Conservation (phyloP, 2,113 vertebrate species). For the Suncus etruscus region DNA sequence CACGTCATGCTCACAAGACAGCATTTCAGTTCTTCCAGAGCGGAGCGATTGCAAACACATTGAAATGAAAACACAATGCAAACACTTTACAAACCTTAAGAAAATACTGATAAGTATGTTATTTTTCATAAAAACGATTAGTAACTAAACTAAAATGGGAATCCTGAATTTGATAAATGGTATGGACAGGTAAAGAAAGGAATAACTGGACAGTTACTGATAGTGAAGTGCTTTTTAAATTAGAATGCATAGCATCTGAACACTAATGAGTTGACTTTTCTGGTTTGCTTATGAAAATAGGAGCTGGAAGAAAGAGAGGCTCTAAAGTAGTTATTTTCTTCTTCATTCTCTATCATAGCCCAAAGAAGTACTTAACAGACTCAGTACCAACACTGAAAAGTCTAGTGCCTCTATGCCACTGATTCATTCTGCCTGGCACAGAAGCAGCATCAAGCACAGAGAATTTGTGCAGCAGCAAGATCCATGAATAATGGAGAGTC, state of each 20-base stretch:
- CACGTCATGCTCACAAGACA: constrained; percentile 81
- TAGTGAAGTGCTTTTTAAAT: constrained; percentile 13
- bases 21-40: constrained; percentile 73
- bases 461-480: constrained; percentile 27
- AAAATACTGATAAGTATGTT: constrained; percentile 70
- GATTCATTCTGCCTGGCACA: background rate
- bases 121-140: constrained; percentile 67
- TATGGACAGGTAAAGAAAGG: background rate
- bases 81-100: constrained; percentile 76
- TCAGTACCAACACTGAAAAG: background rate
- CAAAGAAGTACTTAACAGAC: background rate
- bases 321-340: constrained; percentile 24
- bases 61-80: constrained; percentile 73
- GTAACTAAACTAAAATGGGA: constrained; percentile 20
- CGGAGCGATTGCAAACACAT: constrained; percentile 71
- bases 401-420: background rate
- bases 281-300: constrained; percentile 46
- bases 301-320: constrained; percentile 48
- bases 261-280: constrained; percentile 36
- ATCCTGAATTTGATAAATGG: background rate
- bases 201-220: background rate
- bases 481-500: background rate
- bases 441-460: constrained; percentile 10
- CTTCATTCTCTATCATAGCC: background rate
- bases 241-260: constrained; percentile 26